Evolutionary conservation across 2,113 vertebrate species (phyloP).

Genomic region (Podocnemis expansa): DNA sequence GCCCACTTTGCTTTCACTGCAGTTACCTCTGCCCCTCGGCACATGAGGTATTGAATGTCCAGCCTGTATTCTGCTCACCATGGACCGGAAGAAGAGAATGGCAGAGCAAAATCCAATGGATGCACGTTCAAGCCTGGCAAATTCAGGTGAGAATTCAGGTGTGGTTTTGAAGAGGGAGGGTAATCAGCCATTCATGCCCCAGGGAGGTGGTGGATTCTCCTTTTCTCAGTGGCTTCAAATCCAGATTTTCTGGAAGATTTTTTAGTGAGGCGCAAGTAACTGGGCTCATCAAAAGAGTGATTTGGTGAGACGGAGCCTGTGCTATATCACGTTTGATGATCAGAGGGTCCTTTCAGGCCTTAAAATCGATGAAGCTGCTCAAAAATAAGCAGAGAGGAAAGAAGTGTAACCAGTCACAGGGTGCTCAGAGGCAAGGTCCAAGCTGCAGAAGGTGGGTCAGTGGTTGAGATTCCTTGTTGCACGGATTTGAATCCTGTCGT

Average conservation of each 20-base stretch:
- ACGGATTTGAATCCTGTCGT: neutral
- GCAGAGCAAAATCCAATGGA: neutral
- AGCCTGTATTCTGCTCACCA: neutral
- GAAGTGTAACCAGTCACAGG: no score
- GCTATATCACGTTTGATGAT: neutral
- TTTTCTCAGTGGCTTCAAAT: neutral
- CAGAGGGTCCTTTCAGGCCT: neutral
- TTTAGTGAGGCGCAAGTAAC: neutral
- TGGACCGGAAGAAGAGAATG: neutral
- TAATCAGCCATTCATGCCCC: neutral
- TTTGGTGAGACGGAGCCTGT: neutral
- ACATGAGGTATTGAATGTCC: neutral
- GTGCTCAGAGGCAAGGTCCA: no score
- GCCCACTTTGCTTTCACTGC: neutral
- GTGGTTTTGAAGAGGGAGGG: no score
- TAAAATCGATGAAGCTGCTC: neutral
- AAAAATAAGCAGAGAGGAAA: neutral
- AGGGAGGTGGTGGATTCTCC: neutral
- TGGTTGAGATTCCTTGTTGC: no score
- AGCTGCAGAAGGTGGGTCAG: no score
- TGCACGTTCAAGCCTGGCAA: neutral
- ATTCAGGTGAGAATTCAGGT: neutral
- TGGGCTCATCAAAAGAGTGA: neutral
- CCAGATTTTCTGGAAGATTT: neutral
- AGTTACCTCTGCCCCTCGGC: neutral